Evolutionary conservation across 2,888 invertebrate species (phyloP).

Genomic region (Andrena flavipes): DNA sequence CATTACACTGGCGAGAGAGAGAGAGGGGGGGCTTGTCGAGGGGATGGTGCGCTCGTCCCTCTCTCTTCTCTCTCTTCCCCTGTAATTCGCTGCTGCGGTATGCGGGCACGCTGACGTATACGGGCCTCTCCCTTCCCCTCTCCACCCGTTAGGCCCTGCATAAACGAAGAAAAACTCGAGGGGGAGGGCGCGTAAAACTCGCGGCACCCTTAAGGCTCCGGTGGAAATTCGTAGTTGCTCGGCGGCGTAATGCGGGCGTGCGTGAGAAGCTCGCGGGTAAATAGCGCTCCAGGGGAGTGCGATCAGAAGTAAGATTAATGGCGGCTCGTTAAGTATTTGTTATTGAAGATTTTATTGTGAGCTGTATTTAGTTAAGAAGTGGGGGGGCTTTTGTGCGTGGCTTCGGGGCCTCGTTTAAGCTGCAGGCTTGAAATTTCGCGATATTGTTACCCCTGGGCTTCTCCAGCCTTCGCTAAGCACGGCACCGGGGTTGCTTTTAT

Average conservation of each 20-base stretch:
- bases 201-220: neutral
- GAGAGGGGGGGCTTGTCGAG: conserved; percentile 31
- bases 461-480: no score
- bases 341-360: neutral
- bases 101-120: conserved; percentile 64
- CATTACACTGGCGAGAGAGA: conserved; percentile 46
- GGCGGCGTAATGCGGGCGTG: conserved; percentile 31
- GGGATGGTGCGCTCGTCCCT: conserved; percentile 38
- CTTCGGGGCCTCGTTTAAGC: no score
- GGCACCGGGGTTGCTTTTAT: no score
- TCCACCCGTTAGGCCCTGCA: conserved; percentile 2
- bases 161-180: conserved; percentile 18
- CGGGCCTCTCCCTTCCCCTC: conserved; percentile 25
- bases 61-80: conserved; percentile 8
- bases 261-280: conserved; percentile 18
- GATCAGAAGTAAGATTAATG: conserved; percentile 15
- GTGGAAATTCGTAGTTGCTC: conserved; percentile 19
- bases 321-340: conserved; percentile 9
- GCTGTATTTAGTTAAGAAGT: no score
- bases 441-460: no score
- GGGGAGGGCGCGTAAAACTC: conserved; percentile 20
- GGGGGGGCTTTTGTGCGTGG: no score
- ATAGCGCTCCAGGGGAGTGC: neutral
- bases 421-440: no score
- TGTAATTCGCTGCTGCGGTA: conserved; percentile 64